These are phyloP conservation scores for Tyrannus savana DNA, from an alignment of 2,113 vertebrate genomes.

Conservation along the genomic window DNA sequence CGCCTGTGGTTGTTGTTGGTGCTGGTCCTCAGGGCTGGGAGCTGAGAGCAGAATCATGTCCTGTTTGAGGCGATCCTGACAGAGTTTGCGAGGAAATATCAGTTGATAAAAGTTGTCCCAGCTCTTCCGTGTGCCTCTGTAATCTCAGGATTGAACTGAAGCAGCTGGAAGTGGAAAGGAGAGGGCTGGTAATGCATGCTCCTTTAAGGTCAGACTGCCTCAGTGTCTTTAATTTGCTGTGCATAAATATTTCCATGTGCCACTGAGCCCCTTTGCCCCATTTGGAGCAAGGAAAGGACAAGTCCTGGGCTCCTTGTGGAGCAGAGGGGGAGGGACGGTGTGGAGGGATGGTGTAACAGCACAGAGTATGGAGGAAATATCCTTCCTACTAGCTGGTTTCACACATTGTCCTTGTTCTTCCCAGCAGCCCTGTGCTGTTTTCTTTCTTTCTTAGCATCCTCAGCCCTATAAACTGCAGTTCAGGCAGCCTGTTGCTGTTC, in stretches of 20 bases:
- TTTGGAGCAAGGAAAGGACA: not conserved
- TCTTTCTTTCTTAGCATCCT: not conserved
- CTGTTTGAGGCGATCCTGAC: not conserved
- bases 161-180: not conserved
- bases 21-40: not conserved
- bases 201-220: not conserved
- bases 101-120: not conserved
- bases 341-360: not conserved
- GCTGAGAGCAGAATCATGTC: not conserved
- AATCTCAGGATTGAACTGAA: not conserved
- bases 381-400: not conserved
- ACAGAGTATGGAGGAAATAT: not conserved
- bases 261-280: not conserved
- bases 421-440: not conserved
- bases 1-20: not conserved
- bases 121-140: not conserved
- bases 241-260: not conserved
- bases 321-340: not conserved
- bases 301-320: not conserved
- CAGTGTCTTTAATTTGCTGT: not conserved
- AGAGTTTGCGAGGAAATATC: not conserved
- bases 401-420: accelerated
- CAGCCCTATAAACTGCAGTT: not conserved
- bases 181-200: not conserved
- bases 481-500: not conserved